These are phyloP conservation scores for Oligia latruncula DNA, from an alignment of 2,888 invertebrate species.

Conservation along the genomic window DNA sequence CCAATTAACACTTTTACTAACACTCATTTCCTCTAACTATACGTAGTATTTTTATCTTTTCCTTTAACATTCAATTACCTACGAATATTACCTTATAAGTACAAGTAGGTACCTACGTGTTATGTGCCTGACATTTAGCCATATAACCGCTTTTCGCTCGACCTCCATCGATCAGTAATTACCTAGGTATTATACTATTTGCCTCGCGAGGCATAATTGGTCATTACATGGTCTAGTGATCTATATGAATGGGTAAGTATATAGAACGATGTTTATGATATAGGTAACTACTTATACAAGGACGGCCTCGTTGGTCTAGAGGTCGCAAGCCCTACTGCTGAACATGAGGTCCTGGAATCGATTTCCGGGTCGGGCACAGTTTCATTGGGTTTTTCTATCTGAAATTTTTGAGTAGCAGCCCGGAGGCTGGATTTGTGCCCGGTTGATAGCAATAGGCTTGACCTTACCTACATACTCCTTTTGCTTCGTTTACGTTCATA, in stretches of 20 bases:
- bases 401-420: neutral
- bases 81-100: neutral
- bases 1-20: no score
- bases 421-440: neutral
- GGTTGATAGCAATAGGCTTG: no score
- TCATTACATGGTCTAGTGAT: slow-evolving; percentile 49
- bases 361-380: neutral
- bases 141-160: slow-evolving; percentile 31
- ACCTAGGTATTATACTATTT: slow-evolving; percentile 13
- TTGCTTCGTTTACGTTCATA: no score
- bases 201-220: slow-evolving; percentile 12
- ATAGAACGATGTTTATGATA: slow-evolving; percentile 10
- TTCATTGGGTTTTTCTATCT: neutral
- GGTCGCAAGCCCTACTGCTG: neutral
- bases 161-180: slow-evolving; percentile 36
- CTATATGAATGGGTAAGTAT: slow-evolving; percentile 25
- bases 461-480: no score
- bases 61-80: neutral
- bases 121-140: slow-evolving; percentile 8
- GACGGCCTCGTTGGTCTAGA: neutral
- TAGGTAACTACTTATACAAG: neutral
- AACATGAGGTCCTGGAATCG: neutral
- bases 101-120: neutral
- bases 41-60: neutral
- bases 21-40: no score